phyloP scores from a whole-genome alignment of 2,888 invertebrate species.

The Leucozona laternaria region DNA sequence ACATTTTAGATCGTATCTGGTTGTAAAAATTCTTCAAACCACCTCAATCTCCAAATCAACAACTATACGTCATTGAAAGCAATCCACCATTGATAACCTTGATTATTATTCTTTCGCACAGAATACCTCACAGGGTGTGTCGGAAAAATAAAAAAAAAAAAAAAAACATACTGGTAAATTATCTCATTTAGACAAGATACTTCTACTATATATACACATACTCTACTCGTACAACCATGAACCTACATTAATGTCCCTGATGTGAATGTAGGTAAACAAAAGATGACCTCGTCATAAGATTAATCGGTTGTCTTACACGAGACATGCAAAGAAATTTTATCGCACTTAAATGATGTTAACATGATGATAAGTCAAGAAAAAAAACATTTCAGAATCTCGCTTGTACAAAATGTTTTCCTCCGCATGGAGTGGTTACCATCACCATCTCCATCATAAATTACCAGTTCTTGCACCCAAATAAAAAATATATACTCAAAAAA shows the following conservation, averaged over 20 bases:
- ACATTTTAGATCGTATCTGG: too few species aligned
- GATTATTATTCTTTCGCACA: neutral
- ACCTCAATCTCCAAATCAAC: neutral
- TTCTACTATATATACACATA: neutral
- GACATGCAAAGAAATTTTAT: conserved; percentile 27
- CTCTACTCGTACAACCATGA: neutral
- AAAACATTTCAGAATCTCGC: neutral
- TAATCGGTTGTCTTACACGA: conserved; percentile 20
- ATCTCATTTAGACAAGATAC: neutral
- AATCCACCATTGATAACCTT: neutral
- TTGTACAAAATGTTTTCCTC: neutral
- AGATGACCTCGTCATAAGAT: conserved; percentile 27
- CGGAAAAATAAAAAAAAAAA: conserved; percentile 3
- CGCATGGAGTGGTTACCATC: neutral
- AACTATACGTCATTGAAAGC: neutral
- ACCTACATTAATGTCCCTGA: conserved; percentile 25
- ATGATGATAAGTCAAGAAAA: conserved; percentile 10
- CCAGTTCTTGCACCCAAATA: neutral
- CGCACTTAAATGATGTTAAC: conserved; percentile 19
- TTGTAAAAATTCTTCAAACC: neutral
- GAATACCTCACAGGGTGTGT: conserved; percentile 19
- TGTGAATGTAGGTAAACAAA: conserved; percentile 13
- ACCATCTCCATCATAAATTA: neutral
- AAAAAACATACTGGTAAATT: neutral
- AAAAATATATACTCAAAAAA: neutral